Conservation (phyloP, 2,797 vertebrate species). For the Dryobates pubescens region DNA sequence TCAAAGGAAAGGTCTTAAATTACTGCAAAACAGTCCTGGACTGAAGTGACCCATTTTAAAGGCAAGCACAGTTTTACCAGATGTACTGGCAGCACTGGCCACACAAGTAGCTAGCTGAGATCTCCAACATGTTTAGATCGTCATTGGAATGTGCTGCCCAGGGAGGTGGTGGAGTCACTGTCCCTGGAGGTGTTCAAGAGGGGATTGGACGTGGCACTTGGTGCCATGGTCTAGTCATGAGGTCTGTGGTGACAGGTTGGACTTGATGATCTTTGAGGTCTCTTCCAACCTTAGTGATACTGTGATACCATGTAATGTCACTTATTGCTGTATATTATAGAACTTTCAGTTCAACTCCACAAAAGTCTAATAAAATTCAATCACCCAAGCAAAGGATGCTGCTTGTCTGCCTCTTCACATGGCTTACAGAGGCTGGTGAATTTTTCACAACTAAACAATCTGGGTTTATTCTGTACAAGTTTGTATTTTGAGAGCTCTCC, state of each 20-base stretch:
- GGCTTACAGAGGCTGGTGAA: background rate
- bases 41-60: background rate
- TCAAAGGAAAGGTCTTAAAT: background rate
- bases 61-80: background rate
- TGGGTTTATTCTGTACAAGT: background rate
- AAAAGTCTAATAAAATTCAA: background rate
- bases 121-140: background rate
- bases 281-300: no score
- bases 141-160: no score
- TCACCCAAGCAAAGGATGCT: background rate
- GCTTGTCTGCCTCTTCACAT: background rate
- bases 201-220: no score
- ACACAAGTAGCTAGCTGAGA: background rate
- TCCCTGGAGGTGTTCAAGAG: no score
- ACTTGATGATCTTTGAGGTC: no score
- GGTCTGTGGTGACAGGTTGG: no score
- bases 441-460: background rate
- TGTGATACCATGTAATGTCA: background rate
- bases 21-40: fast-evolving
- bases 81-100: background rate
- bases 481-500: constrained; percentile 2
- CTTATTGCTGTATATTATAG: background rate
- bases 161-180: no score
- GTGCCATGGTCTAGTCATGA: no score
- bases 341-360: background rate